Conservation (phyloP, 2,113 vertebrate species). For the Oryzias celebensis region DNA sequence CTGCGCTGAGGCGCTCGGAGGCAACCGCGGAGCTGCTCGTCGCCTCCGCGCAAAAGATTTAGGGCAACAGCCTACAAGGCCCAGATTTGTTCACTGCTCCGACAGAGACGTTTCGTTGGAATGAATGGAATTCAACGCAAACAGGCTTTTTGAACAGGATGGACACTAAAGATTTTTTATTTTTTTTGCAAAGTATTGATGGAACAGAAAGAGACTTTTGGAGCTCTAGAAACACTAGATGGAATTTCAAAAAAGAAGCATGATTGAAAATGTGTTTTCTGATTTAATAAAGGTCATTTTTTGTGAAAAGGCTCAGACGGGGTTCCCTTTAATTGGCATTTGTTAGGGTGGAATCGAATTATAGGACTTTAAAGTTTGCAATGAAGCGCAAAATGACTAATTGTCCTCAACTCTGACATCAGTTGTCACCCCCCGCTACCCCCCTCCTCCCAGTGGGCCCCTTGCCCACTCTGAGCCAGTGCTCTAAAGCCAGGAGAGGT, state of each 20-base stretch:
- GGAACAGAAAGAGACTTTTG: slow-evolving; percentile 12
- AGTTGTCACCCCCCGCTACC: slow-evolving; percentile 49
- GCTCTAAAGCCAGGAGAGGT: slow-evolving; percentile 73
- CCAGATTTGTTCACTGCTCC: slow-evolving; percentile 37
- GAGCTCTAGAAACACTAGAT: slow-evolving; percentile 8
- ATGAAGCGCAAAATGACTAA: slow-evolving; percentile 80
- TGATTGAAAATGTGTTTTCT: background rate
- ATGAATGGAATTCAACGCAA: slow-evolving; percentile 49
- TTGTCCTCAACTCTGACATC: slow-evolving; percentile 76
- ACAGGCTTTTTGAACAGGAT: slow-evolving; percentile 37
- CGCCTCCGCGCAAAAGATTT: slow-evolving; percentile 36
- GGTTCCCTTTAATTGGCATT: slow-evolving; percentile 52
- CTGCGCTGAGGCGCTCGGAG: slow-evolving; percentile 50
- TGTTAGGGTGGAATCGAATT: slow-evolving; percentile 66
- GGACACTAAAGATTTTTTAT: slow-evolving; percentile 16
- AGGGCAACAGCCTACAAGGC: slow-evolving; percentile 45
- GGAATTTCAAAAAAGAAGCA: background rate
- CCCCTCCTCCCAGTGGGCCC: slow-evolving; percentile 49
- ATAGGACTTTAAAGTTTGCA: slow-evolving; percentile 72
- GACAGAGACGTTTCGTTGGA: slow-evolving; percentile 35
- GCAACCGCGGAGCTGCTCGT: slow-evolving; percentile 39
- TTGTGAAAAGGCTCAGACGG: slow-evolving; percentile 37
- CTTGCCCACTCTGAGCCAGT: slow-evolving; percentile 52
- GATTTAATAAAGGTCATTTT: background rate
- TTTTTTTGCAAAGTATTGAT: slow-evolving; percentile 24